Evolutionary conservation across 2,888 invertebrate genomes (phyloP).

Genomic region (Artemia sinica): DNA sequence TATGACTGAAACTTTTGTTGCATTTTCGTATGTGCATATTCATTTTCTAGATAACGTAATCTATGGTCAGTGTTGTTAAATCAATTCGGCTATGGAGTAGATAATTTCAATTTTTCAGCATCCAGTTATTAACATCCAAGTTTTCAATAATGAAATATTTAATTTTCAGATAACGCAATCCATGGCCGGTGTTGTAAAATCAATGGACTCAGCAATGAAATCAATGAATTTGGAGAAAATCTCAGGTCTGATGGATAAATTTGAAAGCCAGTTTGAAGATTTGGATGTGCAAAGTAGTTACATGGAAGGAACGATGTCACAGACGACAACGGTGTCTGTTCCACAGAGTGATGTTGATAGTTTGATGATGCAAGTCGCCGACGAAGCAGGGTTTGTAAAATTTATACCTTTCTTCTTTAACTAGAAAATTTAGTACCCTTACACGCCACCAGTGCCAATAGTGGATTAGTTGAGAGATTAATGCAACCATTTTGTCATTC

Average conservation of each 20-base stretch:
- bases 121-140: too few species aligned
- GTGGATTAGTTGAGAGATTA: not conserved
- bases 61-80: too few species aligned
- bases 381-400: constrained; percentile 80
- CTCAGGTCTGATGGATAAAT: constrained; percentile 81
- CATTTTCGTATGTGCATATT: too few species aligned
- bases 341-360: constrained; percentile 90
- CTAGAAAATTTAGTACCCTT: constrained; percentile 1
- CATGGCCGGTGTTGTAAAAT: constrained; percentile 92
- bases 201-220: constrained; percentile 99
- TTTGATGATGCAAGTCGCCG: constrained; percentile 88
- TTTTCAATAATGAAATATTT: too few species aligned
- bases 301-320: constrained; percentile 98
- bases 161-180: constrained; percentile 54
- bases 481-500: not conserved
- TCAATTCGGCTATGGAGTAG: too few species aligned
- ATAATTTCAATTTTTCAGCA: too few species aligned
- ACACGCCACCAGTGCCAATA: not conserved
- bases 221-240: constrained; percentile 98
- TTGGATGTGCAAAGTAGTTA: constrained; percentile 95
- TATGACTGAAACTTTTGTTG: too few species aligned
- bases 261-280: constrained; percentile 97
- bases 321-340: constrained; percentile 87
- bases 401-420: not conserved
- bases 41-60: too few species aligned